phyloP scores from a whole-genome alignment of 2,113 vertebrate species.

The Pardalotus punctatus region DNA sequence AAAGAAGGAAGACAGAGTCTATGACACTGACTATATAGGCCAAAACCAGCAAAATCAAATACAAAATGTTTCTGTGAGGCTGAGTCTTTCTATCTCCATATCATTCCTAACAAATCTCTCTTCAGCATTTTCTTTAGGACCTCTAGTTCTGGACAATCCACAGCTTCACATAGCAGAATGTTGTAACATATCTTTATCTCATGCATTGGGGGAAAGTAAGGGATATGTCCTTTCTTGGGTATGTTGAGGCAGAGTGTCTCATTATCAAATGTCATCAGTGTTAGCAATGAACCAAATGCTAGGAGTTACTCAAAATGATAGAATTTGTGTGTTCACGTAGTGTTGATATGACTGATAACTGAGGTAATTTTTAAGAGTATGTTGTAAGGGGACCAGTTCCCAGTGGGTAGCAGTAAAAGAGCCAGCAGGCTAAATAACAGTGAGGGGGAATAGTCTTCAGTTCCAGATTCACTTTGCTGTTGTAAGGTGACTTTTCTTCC shows the following conservation, averaged over 20 bases:
- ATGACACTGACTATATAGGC: not conserved
- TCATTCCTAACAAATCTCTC: not conserved
- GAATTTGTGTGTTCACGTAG: not conserved
- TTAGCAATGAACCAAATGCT: not conserved
- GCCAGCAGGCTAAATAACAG: not conserved
- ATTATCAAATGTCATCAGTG: not conserved
- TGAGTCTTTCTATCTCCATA: not conserved
- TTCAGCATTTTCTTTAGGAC: not conserved
- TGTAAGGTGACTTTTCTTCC: not conserved
- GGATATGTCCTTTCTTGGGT: not conserved
- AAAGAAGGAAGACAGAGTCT: not conserved
- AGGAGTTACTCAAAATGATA: not conserved
- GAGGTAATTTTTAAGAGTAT: not conserved
- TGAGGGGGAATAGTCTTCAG: not conserved
- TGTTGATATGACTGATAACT: not conserved
- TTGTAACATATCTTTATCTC: not conserved
- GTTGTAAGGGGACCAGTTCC: not conserved
- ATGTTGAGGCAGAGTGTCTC: not conserved
- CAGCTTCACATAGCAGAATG: not conserved
- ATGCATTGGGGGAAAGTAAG: not conserved
- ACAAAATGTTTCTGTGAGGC: not conserved
- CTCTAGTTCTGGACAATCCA: not conserved
- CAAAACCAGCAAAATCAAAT: not conserved
- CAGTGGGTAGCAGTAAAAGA: not conserved
- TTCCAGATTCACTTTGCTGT: not conserved